Evolutionary conservation across 2,113 vertebrate species (phyloP), one percentile per base, ranked within the genome.

Genomic region (Tinamus guttatus): DNA sequence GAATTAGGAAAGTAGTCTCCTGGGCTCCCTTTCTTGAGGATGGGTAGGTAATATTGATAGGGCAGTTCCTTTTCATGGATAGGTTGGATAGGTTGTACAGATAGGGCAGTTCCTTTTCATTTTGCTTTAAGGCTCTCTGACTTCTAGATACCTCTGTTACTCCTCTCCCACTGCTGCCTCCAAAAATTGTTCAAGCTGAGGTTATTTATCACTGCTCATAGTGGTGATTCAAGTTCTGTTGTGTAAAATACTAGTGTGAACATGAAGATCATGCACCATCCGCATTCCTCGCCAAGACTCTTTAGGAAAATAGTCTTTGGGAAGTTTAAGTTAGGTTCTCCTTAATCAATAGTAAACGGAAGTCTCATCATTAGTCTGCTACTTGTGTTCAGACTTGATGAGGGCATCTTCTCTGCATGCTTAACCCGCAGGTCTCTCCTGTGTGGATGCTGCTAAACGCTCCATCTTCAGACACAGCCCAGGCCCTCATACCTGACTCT

Each of bases 401-500:
- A 0, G 34, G 14, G 12, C 25, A 3, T 83, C 67, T 68, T 71
- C 36, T 52, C 24, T 51, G 20, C 27, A 22, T 65, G 36, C 40
- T 17, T 40, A 74, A 74, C 24, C 27, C 51, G 4, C n/a, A 78
- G 69, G 47, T 76, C 17, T 73, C 20, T 79, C n/a, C 36, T 36
- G 36, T 51, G 84, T 5, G 0, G 14, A 3, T 40, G 54, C 32
- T 51, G 22, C 19, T 70, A 16, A 70, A 36, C 51, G 34, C 38
- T 12, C 25, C 7, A 13, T 51, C 14, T 70, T 38, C 34, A 58
- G 73, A 3, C 43, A 10, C 20, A 52, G 40, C 58, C 78, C 6
- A 0, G 11, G 30, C 54, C 22, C 1, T 0, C 36, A 5, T 11
- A 11, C 38, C 32, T 41, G 63, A 5, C n/a, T n/a, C 14, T 54